Evolutionary conservation across 2,797 vertebrate species (phyloP).

Genomic region (Hipposideros larvatus): DNA sequence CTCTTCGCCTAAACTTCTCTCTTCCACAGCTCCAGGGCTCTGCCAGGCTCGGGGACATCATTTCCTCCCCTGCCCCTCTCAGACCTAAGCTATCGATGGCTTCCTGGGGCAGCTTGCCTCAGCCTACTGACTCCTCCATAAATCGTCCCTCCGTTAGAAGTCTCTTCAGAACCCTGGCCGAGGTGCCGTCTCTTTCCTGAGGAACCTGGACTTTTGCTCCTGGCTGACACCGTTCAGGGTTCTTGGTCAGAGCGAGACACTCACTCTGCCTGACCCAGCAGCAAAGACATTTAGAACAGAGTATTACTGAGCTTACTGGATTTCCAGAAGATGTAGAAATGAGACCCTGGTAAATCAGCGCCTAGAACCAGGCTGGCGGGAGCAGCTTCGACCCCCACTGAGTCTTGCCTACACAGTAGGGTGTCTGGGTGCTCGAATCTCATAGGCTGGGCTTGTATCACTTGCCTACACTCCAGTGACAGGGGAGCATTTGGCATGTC

Average conservation of each 20-base stretch:
- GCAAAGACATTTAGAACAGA: not conserved
- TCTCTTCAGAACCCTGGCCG: fast-evolving
- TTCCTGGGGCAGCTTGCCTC: not conserved
- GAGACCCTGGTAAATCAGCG: not conserved
- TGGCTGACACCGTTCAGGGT: not conserved
- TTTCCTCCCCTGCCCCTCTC: fast-evolving
- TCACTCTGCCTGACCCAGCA: not conserved
- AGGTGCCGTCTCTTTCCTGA: not conserved
- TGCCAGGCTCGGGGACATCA: fast-evolving
- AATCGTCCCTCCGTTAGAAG: fast-evolving
- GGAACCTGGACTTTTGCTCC: fast-evolving
- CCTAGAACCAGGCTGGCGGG: not conserved
- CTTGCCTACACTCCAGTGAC: fast-evolving
- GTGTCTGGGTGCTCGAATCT: fast-evolving
- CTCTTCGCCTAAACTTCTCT: fast-evolving
- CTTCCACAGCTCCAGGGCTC: fast-evolving
- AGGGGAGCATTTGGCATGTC: fast-evolving
- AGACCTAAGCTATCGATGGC: fast-evolving
- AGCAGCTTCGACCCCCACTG: fast-evolving
- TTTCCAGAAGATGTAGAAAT: not conserved
- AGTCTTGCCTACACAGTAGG: not conserved
- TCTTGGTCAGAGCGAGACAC: not conserved
- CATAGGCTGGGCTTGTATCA: fast-evolving
- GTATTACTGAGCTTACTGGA: too few relatives aligned
- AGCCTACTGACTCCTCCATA: too few relatives aligned